Evolutionary conservation across 2,113 vertebrate species (phyloP).

Genomic region (Eleginops maclovinus): DNA sequence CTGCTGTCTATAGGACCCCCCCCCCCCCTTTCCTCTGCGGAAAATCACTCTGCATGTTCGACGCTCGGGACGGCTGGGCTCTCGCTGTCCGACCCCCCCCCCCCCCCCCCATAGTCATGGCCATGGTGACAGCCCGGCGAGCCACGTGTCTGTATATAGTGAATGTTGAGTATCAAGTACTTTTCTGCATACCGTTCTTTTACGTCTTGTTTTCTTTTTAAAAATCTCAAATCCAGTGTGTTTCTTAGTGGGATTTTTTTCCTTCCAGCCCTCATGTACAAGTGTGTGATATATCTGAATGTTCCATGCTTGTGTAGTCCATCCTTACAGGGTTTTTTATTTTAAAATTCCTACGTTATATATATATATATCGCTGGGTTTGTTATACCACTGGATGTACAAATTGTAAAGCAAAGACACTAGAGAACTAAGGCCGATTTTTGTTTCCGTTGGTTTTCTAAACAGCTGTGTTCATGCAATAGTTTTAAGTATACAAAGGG

Average conservation of each 20-base stretch:
- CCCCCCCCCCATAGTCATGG: conserved; percentile 74
- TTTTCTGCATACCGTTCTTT: conserved; percentile 77
- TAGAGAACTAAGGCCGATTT: conserved; percentile 72
- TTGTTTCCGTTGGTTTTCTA: conserved; percentile 66
- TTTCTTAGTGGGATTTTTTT: conserved; percentile 80
- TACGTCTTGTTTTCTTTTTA: conserved; percentile 52
- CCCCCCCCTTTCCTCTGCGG: conserved; percentile 47
- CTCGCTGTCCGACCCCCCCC: too few species aligned
- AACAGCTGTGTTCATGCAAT: conserved; percentile 77
- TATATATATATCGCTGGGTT: conserved; percentile 74
- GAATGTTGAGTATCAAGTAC: conserved; percentile 93
- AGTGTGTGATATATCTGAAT: conserved; percentile 85
- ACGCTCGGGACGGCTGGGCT: conserved; percentile 90
- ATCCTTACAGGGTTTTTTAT: conserved; percentile 49
- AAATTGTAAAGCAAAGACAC: conserved; percentile 83
- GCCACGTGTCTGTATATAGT: conserved; percentile 92
- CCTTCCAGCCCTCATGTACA: conserved; percentile 73
- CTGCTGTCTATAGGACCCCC: conserved; percentile 92
- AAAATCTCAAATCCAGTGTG: conserved; percentile 69
- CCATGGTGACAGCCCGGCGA: conserved; percentile 85
- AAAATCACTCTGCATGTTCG: conserved; percentile 91
- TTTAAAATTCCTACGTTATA: conserved; percentile 43
- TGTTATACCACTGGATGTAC: conserved; percentile 85
- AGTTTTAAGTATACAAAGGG: conserved; percentile 67
- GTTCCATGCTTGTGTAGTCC: conserved; percentile 86